Evolutionary conservation across 2,888 invertebrate genomes (phyloP), one percentile per base, ranked within the genome.

Genomic region (Nipponacmea schrenckii): DNA sequence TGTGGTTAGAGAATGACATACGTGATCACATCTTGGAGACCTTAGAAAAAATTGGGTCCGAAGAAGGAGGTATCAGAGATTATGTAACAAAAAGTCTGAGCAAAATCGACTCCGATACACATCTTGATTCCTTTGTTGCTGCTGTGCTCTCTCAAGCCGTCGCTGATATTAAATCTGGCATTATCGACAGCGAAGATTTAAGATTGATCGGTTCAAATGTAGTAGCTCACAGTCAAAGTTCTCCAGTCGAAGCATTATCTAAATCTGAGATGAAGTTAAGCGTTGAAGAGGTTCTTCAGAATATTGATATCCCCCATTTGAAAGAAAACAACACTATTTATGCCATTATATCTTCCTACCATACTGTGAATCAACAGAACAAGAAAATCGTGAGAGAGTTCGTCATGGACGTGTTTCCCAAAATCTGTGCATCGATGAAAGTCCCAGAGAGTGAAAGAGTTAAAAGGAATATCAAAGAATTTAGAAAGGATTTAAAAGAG

Each of bases 121-220:
- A 77, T 24, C 69, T 80, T 10, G 80, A 82, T 66, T 77, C 80
- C 24, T 82, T 80, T 56, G 78, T 82, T 67, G 66, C 81, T 12
- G 72, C 56, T 2, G 79, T 79, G 2, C 67, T 82, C 20, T 72
- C 74, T 27, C 71, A 74, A 15, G 66, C 81, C 0, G 77, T 78
- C 46, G 70, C 76, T 20, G 81, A 82, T 50, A 70, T 82, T 8
- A 75, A 78, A 39, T 46, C 76, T 7, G 78, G 78, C 24, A 67
- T 64, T 26, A 67, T 82, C 0, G 70, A 78, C 15, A 76, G 77
- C 62, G 76, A 74, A 0, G 76, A 78, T 65, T 63, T 82, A 26
- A 62, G 74, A 31, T 64, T 66, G 10, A 74, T 82, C 45, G 79
- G 79, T 7, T 62, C 64, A 48, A 72, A 75, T 2, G 72, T 81